Conservation (phyloP, 1,140 invertebrate genomes). For the Drosophila sp. region DNA sequence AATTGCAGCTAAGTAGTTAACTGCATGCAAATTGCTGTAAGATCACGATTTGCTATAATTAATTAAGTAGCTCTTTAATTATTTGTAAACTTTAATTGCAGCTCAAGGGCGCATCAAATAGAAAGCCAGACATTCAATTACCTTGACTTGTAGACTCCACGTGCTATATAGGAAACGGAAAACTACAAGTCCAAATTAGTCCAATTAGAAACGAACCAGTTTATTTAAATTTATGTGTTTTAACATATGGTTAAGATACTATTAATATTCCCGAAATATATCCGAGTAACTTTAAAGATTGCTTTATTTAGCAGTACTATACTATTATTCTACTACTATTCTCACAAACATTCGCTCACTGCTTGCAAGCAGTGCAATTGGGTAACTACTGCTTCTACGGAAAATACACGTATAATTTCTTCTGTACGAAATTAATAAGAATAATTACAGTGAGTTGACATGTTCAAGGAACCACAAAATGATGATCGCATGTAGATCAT, state of each 20-base stretch:
- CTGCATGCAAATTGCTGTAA: constrained; percentile 17
- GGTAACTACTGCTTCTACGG: background rate
- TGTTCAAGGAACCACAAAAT: too few species aligned
- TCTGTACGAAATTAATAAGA: too few species aligned
- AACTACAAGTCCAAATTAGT: constrained; percentile 35
- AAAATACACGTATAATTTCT: too few species aligned
- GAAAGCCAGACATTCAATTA: constrained; percentile 35
- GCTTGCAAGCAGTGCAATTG: background rate
- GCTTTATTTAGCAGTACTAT: too few species aligned
- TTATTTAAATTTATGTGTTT: constrained; percentile 10
- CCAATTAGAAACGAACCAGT: constrained; percentile 37
- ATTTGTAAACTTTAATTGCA: constrained; percentile 9
- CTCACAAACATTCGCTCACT: background rate
- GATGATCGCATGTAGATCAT: constrained; percentile 15
- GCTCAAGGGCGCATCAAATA: constrained; percentile 27
- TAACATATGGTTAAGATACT: background rate
- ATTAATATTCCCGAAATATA: too few species aligned
- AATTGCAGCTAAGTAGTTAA: constrained; percentile 19
- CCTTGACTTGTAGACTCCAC: constrained; percentile 36
- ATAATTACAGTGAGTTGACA: too few species aligned
- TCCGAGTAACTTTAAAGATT: background rate
- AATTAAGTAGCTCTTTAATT: background rate
- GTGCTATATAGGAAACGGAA: constrained; percentile 31
- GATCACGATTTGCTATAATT: constrained; percentile 6
- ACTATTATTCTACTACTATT: too few species aligned